Conservation (phyloP, 2,888 invertebrate species). For the Dicyrtoma fusca region DNA sequence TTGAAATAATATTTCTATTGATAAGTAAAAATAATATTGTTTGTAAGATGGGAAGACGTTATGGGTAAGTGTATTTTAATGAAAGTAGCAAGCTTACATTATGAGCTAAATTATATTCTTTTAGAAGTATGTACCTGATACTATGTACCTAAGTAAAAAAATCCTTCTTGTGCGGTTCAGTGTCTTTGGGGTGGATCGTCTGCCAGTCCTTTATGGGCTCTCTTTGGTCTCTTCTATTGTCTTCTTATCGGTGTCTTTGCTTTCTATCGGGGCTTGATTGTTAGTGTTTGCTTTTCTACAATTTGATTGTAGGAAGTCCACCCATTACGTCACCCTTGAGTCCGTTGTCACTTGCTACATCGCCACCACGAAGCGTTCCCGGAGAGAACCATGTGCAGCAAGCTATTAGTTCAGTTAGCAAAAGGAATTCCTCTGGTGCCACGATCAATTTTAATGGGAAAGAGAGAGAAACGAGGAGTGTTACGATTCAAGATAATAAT, state of each 20-base stretch:
- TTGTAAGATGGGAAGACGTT: too few relatives aligned
- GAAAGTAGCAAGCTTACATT: too few relatives aligned
- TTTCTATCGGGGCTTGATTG: constrained; percentile 28
- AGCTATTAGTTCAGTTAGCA: constrained; percentile 3
- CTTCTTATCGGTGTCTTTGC: constrained; percentile 11
- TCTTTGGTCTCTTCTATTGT: constrained; percentile 19
- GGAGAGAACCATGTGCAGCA: constrained; percentile 11
- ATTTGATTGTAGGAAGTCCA: constrained; percentile 45
- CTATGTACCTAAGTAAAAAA: too few relatives aligned
- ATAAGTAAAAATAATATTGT: too few relatives aligned
- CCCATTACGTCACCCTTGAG: constrained; percentile 38
- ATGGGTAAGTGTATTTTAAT: too few relatives aligned
- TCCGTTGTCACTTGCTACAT: constrained; percentile 24
- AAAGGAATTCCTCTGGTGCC: constrained; percentile 15
- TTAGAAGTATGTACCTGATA: too few relatives aligned
- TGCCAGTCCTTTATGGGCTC: not conserved
- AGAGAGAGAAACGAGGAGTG: constrained; percentile 13
- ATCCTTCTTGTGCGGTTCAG: too few relatives aligned
- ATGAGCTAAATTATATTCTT: too few relatives aligned
- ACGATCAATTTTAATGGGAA: not conserved
- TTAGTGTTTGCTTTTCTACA: constrained; percentile 21
- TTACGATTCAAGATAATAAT: constrained; percentile 7
- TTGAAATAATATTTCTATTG: too few relatives aligned
- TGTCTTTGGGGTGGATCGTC: too few relatives aligned
- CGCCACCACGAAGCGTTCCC: constrained; percentile 20